Evolutionary conservation across 2,797 vertebrate species (phyloP).

Genomic region (Mustela erminea): DNA sequence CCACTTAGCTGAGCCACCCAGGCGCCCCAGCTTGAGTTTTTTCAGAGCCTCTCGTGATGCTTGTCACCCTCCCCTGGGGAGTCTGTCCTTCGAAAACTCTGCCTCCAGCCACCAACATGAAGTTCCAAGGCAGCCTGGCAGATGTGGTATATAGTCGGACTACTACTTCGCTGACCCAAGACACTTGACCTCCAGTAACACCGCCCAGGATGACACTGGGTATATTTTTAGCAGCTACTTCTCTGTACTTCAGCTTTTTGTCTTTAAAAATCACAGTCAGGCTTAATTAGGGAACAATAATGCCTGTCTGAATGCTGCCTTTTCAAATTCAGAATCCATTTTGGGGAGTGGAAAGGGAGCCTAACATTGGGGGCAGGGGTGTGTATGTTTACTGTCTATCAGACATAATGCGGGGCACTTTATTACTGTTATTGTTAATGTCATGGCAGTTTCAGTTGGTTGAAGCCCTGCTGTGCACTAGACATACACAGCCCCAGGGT

Average conservation of each 20-base stretch:
- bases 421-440: background rate
- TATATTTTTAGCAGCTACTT: background rate
- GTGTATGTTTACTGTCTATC: background rate
- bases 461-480: background rate
- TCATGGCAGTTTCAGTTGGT: background rate
- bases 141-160: background rate
- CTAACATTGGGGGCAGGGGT: background rate
- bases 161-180: background rate
- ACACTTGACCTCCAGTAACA: background rate
- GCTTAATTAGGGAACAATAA: background rate
- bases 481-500: background rate
- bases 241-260: background rate
- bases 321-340: constrained; percentile 7
- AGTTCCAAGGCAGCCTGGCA: background rate
- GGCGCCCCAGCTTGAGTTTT: background rate
- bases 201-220: background rate
- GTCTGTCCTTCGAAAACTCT: background rate
- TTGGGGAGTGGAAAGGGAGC: background rate
- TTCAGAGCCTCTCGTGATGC: background rate
- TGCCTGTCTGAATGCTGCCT: background rate
- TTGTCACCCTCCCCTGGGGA: background rate
- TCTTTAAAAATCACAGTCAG: background rate
- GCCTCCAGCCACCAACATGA: background rate
- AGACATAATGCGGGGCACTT: background rate
- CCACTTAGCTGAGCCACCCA: no score